phyloP scores from a whole-genome alignment of 1,140 invertebrate genomes.

The Drosophila jambulina region DNA sequence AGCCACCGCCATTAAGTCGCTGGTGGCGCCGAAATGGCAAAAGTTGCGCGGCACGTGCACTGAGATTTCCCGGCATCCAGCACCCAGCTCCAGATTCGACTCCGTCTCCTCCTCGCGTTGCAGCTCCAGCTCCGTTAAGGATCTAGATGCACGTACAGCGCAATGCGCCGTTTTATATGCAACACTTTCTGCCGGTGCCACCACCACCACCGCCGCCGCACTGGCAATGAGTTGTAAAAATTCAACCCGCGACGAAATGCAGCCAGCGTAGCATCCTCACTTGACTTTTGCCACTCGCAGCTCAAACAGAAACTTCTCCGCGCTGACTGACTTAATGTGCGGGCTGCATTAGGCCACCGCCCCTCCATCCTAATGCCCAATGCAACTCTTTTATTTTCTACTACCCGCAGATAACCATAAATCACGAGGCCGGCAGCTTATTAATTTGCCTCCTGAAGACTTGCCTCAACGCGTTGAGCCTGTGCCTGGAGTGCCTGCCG shows the following conservation, averaged over 20 bases:
- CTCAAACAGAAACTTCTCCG: slow-evolving; percentile 49
- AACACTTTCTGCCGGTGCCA: slow-evolving; percentile 61
- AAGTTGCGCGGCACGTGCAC: slow-evolving; percentile 74
- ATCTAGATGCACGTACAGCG: slow-evolving; percentile 66
- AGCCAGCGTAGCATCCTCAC: slow-evolving; percentile 53
- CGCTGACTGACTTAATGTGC: slow-evolving; percentile 55
- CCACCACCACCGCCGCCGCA: slow-evolving; percentile 2
- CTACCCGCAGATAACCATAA: slow-evolving; percentile 88
- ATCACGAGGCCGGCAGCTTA: slow-evolving; percentile 88
- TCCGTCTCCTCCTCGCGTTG: slow-evolving; percentile 11
- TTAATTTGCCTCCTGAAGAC: slow-evolving; percentile 88
- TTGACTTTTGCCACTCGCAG: slow-evolving; percentile 66
- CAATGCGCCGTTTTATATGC: slow-evolving; percentile 79
- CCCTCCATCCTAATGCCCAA: neutral
- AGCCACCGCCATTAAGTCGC: slow-evolving; percentile 69
- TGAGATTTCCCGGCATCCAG: slow-evolving; percentile 63
- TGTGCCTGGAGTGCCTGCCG: slow-evolving; percentile 69
- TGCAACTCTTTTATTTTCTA: slow-evolving; percentile 26
- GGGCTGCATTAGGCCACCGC: slow-evolving; percentile 57
- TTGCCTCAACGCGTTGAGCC: slow-evolving; percentile 71
- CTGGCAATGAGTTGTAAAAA: slow-evolving; percentile 77
- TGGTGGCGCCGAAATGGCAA: slow-evolving; percentile 68
- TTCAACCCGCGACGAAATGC: slow-evolving; percentile 61
- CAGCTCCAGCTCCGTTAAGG: slow-evolving; percentile 1
- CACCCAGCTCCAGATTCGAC: slow-evolving; percentile 13